Evolutionary conservation across 1,140 invertebrate genomes (phyloP).

Genomic region (Venturia canescens): DNA sequence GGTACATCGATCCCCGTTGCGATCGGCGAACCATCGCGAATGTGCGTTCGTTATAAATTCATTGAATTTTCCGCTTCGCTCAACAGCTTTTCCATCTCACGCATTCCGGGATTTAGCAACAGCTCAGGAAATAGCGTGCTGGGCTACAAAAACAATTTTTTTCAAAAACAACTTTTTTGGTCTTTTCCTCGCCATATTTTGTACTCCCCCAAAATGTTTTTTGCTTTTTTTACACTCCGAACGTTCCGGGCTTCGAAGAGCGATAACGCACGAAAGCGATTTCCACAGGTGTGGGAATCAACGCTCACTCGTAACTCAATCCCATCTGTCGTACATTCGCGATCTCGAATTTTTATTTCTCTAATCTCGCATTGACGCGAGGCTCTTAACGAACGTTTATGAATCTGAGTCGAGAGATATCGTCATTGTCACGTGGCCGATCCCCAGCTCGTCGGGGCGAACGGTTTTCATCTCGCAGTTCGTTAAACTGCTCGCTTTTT

Average conservation of each 20-base stretch:
- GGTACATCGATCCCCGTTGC: background rate
- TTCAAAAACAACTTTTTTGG: no score
- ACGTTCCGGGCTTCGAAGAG: no score
- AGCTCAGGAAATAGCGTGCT: background rate
- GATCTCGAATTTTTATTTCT: constrained; percentile 1
- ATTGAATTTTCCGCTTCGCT: background rate
- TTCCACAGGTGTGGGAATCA: background rate
- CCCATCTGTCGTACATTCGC: background rate
- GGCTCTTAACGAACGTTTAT: background rate
- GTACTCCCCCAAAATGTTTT: no score
- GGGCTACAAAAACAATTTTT: background rate
- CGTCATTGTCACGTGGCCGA: background rate
- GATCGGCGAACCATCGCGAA: background rate
- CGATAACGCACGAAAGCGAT: no score
- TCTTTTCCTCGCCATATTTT: no score
- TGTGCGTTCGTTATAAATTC: background rate
- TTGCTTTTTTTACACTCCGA: no score
- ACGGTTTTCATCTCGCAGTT: no score
- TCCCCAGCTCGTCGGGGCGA: no score
- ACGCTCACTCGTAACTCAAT: background rate
- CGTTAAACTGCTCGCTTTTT: no score
- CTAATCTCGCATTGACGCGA: background rate
- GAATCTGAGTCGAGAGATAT: background rate
- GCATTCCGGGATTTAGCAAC: background rate
- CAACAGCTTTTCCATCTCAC: background rate